Evolutionary conservation across 2,888 invertebrate genomes (phyloP).

Genomic region (Andricus quercusramuli): DNA sequence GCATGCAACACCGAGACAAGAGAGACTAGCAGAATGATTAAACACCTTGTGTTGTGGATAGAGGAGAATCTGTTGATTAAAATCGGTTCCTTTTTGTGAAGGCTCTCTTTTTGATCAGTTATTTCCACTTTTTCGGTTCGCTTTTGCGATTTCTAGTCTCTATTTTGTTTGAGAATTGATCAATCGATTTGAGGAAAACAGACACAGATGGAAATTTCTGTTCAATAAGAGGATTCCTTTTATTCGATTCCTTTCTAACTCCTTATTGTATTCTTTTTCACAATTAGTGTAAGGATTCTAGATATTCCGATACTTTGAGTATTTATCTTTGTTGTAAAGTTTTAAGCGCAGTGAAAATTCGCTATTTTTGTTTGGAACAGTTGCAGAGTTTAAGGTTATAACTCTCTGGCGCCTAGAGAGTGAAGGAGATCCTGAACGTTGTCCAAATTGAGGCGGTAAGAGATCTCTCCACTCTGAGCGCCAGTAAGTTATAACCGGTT

Average conservation of each 20-base stretch:
- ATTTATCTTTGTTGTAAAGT: slow-evolving; percentile 22
- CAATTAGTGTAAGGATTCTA: slow-evolving; percentile 16
- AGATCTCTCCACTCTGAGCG: no score
- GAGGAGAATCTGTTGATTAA: slow-evolving; percentile 27
- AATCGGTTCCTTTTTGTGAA: slow-evolving; percentile 8
- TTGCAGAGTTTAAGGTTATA: not conserved
- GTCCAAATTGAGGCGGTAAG: no score
- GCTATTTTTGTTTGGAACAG: slow-evolving; percentile 16
- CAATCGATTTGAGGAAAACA: not conserved
- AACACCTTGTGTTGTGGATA: slow-evolving; percentile 32
- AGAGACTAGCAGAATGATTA: slow-evolving; percentile 59
- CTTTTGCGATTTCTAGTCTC: slow-evolving; percentile 44
- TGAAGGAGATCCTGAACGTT: no score
- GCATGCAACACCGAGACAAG: slow-evolving; percentile 69
- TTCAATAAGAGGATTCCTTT: slow-evolving; percentile 4
- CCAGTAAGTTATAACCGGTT: no score
- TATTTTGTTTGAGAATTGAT: slow-evolving; percentile 27
- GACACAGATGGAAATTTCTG: not conserved
- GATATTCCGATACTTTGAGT: slow-evolving; percentile 35
- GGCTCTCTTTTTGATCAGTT: not conserved
- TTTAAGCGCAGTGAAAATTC: slow-evolving; percentile 7
- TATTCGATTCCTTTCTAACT: slow-evolving; percentile 42
- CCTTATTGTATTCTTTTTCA: slow-evolving; percentile 34
- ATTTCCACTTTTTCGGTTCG: slow-evolving; percentile 19
- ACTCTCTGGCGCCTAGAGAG: no score